A percentile compares a stretch with the other conserved stretches of the same genome.
phyloP scores from a whole-genome alignment of 2,888 invertebrate genomes.

The Oeneis ivallda region DNA sequence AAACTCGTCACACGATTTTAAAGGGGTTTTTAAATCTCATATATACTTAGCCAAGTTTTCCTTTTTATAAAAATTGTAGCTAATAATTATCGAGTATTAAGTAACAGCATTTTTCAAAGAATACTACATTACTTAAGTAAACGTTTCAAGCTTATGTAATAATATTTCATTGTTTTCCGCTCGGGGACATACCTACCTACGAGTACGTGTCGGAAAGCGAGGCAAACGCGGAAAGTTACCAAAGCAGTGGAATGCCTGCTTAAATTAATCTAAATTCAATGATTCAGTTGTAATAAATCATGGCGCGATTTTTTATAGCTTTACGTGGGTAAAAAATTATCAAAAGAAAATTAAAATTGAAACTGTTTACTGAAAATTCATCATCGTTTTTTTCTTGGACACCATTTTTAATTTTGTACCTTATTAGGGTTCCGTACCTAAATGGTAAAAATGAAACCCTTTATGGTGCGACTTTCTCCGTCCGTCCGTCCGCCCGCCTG shows the following conservation, averaged over 20 bases:
- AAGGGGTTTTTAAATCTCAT: no score
- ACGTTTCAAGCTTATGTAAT: slow-evolving; percentile 1
- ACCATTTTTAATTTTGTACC: no score
- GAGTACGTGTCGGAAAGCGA: slow-evolving; percentile 6
- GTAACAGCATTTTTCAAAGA: slow-evolving; percentile 3
- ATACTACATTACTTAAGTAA: background rate
- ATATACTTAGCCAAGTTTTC: background rate
- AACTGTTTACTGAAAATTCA: no score
- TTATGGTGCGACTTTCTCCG: no score
- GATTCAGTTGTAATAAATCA: background rate
- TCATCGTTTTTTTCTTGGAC: no score
- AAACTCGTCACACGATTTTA: no score
- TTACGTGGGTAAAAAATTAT: background rate
- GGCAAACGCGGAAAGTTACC: slow-evolving; percentile 20
- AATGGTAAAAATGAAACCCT: no score
- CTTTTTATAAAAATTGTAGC: background rate
- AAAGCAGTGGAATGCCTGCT: slow-evolving; percentile 18
- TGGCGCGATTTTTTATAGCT: background rate
- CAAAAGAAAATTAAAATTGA: background rate
- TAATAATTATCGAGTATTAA: background rate
- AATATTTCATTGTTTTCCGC: slow-evolving; percentile 17
- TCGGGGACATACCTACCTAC: background rate
- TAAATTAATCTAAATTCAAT: slow-evolving; percentile 10
- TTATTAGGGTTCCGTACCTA: no score
- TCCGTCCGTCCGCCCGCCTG: no score